Base-by-base conservation (phyloP, 2,888 invertebrate species). In the Aproaerema taeniolella region DNA sequence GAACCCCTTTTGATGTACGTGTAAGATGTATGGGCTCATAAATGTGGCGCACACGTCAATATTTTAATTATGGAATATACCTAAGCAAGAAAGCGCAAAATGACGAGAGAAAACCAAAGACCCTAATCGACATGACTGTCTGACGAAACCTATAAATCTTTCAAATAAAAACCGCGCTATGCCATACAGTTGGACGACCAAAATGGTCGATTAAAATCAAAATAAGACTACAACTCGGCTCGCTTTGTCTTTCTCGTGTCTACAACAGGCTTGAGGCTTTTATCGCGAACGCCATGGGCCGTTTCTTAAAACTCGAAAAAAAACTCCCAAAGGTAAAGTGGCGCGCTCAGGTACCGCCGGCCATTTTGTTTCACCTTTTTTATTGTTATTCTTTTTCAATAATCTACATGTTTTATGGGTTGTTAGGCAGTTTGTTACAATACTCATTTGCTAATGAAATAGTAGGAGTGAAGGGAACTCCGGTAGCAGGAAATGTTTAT, bases 171-270 rank as follows among this genome's bases (percentile, higher is more conserved):
- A 71, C 62, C 48, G 46, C 53, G 55, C 57, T 59, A 60, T 55
- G 61, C 61, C 58, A 64, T 58, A 65, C 58, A 51, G 54, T 50
- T 57, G 52, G 55, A 62, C 62, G 61, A 67, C 67, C 60, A 64
- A 75, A 75, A 72, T 64, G 70, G 70, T 62, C 70, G 77, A 78
- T 73, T 75, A 74, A 69, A 77, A 76, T 71, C 67, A 67, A 71
- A 79, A 80, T 77, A 64, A 76, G 76, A 82, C 69, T 74, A 80
- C 69, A 69, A 69, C 67, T 62, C 61, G 65, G 57, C 61, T 46
- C 55, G 67, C 77, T 79, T 83, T 83, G 80, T 83, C 73, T 85
- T 81, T 78, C 75, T 69, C 74, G 71, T 80, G 82, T 82, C 76
- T 79, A 79, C 78, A 76, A 70, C 65, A 67, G 71, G 67, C 72